Conservation (phyloP, 2,888 invertebrate species). For the Ornithoptera alexandrae region DNA sequence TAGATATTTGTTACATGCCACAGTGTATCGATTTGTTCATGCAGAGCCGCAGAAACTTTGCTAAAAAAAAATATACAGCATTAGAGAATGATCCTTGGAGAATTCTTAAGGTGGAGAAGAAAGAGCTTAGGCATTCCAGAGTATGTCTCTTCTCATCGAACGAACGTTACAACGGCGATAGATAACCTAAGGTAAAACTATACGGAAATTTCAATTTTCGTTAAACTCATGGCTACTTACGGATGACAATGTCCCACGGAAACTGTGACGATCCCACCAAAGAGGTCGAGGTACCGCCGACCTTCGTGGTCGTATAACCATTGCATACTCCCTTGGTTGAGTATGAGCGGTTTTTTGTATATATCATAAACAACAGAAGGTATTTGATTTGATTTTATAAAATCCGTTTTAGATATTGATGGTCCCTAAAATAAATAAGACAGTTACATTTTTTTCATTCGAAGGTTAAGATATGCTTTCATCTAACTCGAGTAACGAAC, state of each 20-base stretch:
- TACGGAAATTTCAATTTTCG: background rate
- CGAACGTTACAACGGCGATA: slow-evolving; percentile 39
- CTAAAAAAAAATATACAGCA: slow-evolving; percentile 70
- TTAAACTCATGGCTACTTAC: slow-evolving; percentile 79
- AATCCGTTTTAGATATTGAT: slow-evolving; percentile 78
- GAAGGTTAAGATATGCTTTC: background rate
- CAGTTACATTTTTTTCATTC: background rate
- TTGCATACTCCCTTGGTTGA: slow-evolving; percentile 94
- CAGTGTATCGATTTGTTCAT: slow-evolving; percentile 88
- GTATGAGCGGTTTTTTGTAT: slow-evolving; percentile 90
- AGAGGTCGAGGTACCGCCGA: slow-evolving; percentile 94
- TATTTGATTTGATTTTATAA: slow-evolving; percentile 82
- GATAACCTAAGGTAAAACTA: slow-evolving; percentile 68
- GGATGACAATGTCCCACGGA: slow-evolving; percentile 99
- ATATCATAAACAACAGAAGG: slow-evolving; percentile 86
- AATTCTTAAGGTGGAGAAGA: too few species aligned
- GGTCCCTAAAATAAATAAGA: slow-evolving; percentile 74
- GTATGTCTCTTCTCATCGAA: slow-evolving; percentile 46
- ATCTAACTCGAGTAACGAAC: background rate
- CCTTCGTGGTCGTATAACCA: slow-evolving; percentile 94
- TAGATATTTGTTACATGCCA: slow-evolving; percentile 98
- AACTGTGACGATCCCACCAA: slow-evolving; percentile 98
- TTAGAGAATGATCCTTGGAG: too few species aligned
- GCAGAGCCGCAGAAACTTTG: slow-evolving; percentile 89
- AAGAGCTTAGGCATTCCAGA: too few species aligned